phyloP scores from a whole-genome alignment of 2,113 vertebrate genomes.

The Phyllopteryx taeniolatus region DNA sequence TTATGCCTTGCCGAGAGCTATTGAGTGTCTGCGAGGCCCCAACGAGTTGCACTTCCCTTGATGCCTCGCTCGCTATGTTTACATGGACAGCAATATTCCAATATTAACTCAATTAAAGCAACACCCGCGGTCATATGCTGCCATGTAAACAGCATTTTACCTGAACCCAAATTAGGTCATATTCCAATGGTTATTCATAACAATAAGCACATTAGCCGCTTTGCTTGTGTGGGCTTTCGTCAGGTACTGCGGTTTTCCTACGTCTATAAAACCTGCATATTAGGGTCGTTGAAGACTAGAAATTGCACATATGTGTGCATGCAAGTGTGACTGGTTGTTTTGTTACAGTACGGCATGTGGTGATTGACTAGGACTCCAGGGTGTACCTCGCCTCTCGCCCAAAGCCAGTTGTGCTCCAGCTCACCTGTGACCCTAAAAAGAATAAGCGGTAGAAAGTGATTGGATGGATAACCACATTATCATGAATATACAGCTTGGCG shows the following conservation, averaged over 20 bases:
- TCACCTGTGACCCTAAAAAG: not conserved
- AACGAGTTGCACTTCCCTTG: not conserved
- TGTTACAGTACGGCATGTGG: not conserved
- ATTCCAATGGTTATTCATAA: not conserved
- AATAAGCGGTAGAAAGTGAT: not conserved
- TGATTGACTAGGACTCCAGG: not conserved
- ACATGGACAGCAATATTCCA: constrained; percentile 13
- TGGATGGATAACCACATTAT: not conserved
- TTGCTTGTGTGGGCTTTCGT: not conserved
- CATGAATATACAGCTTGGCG: not conserved
- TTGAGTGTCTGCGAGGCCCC: constrained; percentile 50
- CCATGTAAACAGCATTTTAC: constrained; percentile 3
- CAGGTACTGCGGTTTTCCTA: not conserved
- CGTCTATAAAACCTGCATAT: not conserved
- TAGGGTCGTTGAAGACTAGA: not conserved
- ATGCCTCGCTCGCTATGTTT: constrained; percentile 34
- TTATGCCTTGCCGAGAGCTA: constrained; percentile 60
- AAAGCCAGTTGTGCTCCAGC: too few species aligned
- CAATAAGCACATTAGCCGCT: not conserved
- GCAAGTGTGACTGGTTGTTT: not conserved
- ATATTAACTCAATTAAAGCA: constrained; percentile 15
- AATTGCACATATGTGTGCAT: not conserved
- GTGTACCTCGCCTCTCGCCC: too few species aligned
- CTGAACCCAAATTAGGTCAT: not conserved
- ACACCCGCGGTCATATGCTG: not conserved